Base-by-base conservation (phyloP, 92 coral and sea anemone species). In the Nematostella vectensis region DNA sequence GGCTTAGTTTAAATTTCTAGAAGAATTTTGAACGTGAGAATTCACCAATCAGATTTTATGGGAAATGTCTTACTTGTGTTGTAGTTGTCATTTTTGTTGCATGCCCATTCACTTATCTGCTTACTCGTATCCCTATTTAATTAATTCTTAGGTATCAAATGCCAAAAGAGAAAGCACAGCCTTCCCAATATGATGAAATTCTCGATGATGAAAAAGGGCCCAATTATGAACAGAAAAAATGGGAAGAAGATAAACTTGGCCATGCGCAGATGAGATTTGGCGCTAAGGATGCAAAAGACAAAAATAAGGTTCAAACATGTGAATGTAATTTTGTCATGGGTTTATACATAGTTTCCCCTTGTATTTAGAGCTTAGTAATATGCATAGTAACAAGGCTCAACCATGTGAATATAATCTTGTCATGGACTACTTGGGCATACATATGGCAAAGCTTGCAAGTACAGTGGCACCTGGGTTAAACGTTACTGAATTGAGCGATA, bases 191-290 rank as follows among this genome's bases (percentile, higher is more conserved):
- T 68, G 99, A 93, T 61, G 93, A 93, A 29, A 55, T 69, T n/a
- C 73, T 74, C 18, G 79, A 70, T 11, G 99, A 93, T 12, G 99
- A 93, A 45, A 67, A 82, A 10, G 99, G 99, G 13, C 96, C 99
- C 11, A 87, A 87, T 37, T 82, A 86, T 65, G 99, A 93, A 59
- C 99, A 93, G 83, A 93, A 87, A 42, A 88, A 82, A 52, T 93
- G 99, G 99, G 99, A 93, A 53, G 99, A 93, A 2, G 96, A 93
- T 31, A 93, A 93, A 47, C 80, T 93, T 54, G 96, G 85, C 0
- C 79, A 93, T 68, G 99, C 99, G 27, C 83, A 77, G 68, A 87
- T 88, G 99, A 82, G 73, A 27, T 79, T 93, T 80, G 99, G 99
- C n/a, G 99, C 99, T 2, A 87, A 76, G 52, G 96, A 93, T 71